A percentile compares a stretch with the other conserved stretches of the same genome.
phyloP scores from a whole-genome alignment of 2,797 vertebrate genomes.

The Pseudopleuronectes americanus region DNA sequence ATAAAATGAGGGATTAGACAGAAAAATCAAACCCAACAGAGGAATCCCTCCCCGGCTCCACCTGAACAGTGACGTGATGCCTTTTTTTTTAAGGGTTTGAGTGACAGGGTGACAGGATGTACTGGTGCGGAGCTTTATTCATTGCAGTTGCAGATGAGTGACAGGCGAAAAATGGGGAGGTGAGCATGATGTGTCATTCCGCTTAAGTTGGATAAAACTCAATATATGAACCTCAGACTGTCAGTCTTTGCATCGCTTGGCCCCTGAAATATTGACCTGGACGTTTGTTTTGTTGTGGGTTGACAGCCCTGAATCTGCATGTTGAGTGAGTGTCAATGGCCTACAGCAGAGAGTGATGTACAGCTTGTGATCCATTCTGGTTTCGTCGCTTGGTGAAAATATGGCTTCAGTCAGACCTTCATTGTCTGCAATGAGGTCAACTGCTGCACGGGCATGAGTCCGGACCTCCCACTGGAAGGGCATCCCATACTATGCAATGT shows the following conservation, averaged over 20 bases:
- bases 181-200: slow-evolving; percentile 74
- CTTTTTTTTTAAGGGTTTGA: slow-evolving; percentile 66
- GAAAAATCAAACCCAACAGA: slow-evolving; percentile 73
- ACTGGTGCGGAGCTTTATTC: slow-evolving; percentile 75
- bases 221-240: slow-evolving; percentile 74
- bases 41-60: slow-evolving; percentile 69
- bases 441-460: background rate
- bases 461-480: background rate
- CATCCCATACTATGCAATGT: background rate
- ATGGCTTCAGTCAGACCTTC: slow-evolving; percentile 13
- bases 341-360: slow-evolving; percentile 20
- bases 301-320: slow-evolving; percentile 64
- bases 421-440: slow-evolving; percentile 9
- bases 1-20: slow-evolving; percentile 78
- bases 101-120: slow-evolving; percentile 81
- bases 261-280: slow-evolving; percentile 62
- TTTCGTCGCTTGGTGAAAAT: slow-evolving; percentile 27
- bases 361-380: slow-evolving; percentile 42
- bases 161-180: slow-evolving; percentile 73
- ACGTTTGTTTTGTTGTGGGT: slow-evolving; percentile 70
- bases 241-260: slow-evolving; percentile 65
- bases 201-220: slow-evolving; percentile 82
- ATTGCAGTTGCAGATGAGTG: slow-evolving; percentile 77
- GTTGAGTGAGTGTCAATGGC: slow-evolving; percentile 40
- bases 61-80: slow-evolving; percentile 69